A percentile compares a stretch with the other conserved stretches of the same genome.
Conservation (phyloP, 2,888 invertebrate genomes). For the Lordiphosa andalusiaca region DNA sequence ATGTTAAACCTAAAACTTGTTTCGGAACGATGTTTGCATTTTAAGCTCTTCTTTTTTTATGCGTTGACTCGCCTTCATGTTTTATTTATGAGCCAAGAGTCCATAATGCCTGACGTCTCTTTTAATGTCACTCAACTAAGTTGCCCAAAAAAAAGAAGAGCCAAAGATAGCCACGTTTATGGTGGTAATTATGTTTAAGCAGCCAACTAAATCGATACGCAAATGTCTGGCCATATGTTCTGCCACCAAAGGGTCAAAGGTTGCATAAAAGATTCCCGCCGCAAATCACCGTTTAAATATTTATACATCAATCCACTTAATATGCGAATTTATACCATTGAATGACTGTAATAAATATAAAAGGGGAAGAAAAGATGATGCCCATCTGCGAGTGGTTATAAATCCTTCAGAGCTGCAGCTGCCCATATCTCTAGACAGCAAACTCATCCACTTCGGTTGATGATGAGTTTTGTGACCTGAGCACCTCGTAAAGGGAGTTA, state of each 20-base stretch:
- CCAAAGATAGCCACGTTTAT: neutral
- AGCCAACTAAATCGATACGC: conserved; percentile 43
- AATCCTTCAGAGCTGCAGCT: neutral
- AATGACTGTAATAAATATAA: conserved; percentile 71
- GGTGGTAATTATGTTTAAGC: conserved; percentile 15
- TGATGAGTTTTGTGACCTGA: conserved; percentile 29
- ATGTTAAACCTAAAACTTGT: conserved; percentile 17
- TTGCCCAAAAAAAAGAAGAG: neutral
- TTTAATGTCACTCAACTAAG: conserved; percentile 43
- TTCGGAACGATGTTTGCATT: conserved; percentile 57
- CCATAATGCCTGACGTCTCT: conserved; percentile 51
- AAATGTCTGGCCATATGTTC: conserved; percentile 55
- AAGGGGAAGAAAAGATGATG: conserved; percentile 28
- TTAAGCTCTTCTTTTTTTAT: conserved; percentile 75
- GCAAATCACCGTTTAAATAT: conserved; percentile 79
- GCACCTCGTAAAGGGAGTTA: conserved; percentile 15
- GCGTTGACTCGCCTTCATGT: conserved; percentile 69
- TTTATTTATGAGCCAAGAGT: conserved; percentile 64
- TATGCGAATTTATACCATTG: conserved; percentile 72
- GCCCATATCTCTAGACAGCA: too few relatives aligned
- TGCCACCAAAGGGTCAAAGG: conserved; percentile 50
- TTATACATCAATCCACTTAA: conserved; percentile 80
- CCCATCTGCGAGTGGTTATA: neutral
- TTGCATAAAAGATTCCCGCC: conserved; percentile 42
- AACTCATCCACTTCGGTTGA: conserved; percentile 23